A percentile compares a stretch with the other conserved stretches of the same genome.
Evolutionary conservation across 2,113 vertebrate genomes (phyloP).

Genomic region (Gobiocypris rarus): DNA sequence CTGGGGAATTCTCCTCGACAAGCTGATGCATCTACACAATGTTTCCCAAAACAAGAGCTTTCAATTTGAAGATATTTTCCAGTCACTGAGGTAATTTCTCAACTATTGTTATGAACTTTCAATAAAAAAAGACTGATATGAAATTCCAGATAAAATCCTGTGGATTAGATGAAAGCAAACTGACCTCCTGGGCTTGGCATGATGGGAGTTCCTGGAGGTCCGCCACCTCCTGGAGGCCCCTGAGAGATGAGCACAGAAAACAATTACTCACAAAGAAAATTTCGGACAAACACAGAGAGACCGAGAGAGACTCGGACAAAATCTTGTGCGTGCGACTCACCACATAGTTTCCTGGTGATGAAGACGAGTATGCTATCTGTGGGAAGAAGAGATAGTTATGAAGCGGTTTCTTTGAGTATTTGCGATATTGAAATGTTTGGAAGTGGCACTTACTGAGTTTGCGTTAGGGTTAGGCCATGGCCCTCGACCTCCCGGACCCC

Average conservation of each 20-base stretch:
- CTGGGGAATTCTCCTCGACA: neutral
- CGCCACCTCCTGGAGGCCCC: slow-evolving; percentile 89
- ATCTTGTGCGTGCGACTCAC: slow-evolving; percentile 74
- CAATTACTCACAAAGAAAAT: neutral
- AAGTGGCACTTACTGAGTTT: slow-evolving; percentile 76
- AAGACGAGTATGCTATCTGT: slow-evolving; percentile 90
- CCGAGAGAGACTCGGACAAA: too few relatives aligned
- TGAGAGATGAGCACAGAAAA: slow-evolving; percentile 59
- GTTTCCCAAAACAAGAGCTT: slow-evolving; percentile 24
- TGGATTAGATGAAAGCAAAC: slow-evolving; percentile 45
- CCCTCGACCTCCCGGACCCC: slow-evolving; percentile 85
- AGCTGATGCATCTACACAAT: neutral
- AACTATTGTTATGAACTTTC: slow-evolving; percentile 1
- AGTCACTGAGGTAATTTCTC: neutral
- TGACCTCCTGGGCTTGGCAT: slow-evolving; percentile 92
- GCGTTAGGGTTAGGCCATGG: slow-evolving; percentile 80
- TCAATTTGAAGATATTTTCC: neutral
- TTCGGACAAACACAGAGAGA: neutral
- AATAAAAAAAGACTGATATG: neutral
- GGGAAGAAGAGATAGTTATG: slow-evolving; percentile 13
- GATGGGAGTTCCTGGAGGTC: slow-evolving; percentile 90
- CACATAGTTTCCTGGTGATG: slow-evolving; percentile 91
- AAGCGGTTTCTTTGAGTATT: neutral
- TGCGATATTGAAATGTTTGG: neutral
- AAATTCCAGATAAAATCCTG: slow-evolving; percentile 18